Percentiles rank a stretch among this genome's conserved stretches.
Evolutionary conservation across 2,113 vertebrate genomes (phyloP).

Genomic region (Connochaetes taurinus): DNA sequence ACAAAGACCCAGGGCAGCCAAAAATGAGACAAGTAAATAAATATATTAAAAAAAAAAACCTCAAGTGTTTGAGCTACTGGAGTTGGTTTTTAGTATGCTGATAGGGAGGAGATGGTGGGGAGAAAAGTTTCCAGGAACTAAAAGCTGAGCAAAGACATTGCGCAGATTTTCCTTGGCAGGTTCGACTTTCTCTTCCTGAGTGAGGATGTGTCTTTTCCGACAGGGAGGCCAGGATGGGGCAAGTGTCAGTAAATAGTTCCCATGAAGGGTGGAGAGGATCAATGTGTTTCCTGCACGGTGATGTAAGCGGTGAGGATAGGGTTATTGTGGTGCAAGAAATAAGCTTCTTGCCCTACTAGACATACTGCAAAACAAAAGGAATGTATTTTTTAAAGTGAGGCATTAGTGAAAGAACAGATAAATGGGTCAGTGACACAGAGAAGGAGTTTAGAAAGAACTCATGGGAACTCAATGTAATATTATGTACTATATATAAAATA

Average conservation of each 20-base stretch:
- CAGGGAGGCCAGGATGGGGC: neutral
- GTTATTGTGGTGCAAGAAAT: neutral
- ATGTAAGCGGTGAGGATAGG: neutral
- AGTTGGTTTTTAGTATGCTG: neutral
- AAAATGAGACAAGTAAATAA: neutral
- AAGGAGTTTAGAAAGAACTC: neutral
- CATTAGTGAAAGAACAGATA: neutral
- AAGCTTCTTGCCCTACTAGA: neutral
- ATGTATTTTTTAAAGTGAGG: neutral
- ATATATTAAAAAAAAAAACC: neutral
- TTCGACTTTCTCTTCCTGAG: neutral
- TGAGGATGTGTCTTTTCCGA: neutral
- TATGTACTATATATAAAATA: neutral
- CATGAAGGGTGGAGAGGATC: neutral
- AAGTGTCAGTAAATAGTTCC: neutral
- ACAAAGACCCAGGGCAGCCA: neutral
- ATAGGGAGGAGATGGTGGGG: neutral
- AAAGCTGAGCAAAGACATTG: neutral
- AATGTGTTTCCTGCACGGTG: neutral
- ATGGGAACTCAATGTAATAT: neutral
- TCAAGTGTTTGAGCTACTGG: neutral
- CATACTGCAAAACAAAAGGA: neutral
- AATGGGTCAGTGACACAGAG: neutral
- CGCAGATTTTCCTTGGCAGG: neutral
- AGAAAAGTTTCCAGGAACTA: neutral